Evolutionary conservation across 2,797 vertebrate species (phyloP).

Genomic region (Nasua narica): DNA sequence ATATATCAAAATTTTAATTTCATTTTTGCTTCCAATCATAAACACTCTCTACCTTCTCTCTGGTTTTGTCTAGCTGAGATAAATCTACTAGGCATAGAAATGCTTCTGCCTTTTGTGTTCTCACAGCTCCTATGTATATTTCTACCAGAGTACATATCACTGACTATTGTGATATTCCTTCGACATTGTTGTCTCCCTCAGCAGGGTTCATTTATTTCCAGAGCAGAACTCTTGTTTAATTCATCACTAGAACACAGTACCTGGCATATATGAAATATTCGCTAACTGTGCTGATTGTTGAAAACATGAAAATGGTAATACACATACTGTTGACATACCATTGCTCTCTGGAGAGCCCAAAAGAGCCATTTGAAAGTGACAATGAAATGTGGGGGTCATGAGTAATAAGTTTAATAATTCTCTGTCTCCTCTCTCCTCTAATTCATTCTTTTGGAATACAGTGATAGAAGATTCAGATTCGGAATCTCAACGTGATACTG

Average conservation of each 20-base stretch:
- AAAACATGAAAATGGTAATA: not conserved
- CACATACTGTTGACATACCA: not conserved
- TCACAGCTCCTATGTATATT: not conserved
- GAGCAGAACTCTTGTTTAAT: not conserved
- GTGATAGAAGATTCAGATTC: not conserved
- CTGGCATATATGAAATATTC: not conserved
- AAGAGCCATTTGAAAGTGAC: not conserved
- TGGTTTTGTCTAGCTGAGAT: not conserved
- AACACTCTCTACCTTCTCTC: not conserved
- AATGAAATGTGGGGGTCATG: not conserved
- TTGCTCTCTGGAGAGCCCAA: not conserved
- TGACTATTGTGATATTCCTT: not conserved
- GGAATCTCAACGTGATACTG: not conserved
- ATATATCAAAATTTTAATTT: not conserved
- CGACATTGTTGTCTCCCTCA: not conserved
- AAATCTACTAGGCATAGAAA: not conserved
- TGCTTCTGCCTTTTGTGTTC: not conserved
- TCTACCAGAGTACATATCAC: not conserved
- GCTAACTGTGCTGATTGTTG: not conserved
- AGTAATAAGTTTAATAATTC: not conserved
- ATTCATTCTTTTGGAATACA: not conserved
- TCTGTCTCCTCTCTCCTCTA: not conserved
- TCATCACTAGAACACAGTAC: not conserved
- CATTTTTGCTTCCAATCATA: not conserved
- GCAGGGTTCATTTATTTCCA: not conserved